Conservation (phyloP, 2,113 vertebrate genomes). For the Nannospalax galili region DNA sequence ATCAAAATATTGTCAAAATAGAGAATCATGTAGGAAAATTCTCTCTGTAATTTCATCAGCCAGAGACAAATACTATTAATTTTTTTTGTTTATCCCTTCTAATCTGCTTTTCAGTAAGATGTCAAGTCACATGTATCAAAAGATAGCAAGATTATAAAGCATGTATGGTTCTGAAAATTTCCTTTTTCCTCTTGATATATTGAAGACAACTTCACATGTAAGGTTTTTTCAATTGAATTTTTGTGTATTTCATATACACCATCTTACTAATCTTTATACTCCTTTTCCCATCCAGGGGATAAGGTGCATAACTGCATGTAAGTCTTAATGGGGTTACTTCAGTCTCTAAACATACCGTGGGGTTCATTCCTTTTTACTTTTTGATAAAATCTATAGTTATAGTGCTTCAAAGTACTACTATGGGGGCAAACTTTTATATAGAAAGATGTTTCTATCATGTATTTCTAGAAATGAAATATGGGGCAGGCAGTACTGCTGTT, state of each 20-base stretch:
- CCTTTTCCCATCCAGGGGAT: too few species aligned
- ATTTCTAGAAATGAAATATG: background rate
- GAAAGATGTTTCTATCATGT: background rate
- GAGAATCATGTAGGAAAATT: constrained; percentile 17
- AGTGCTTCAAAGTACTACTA: background rate
- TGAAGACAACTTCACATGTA: background rate
- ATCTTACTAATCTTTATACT: too few species aligned
- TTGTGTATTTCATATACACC: too few species aligned
- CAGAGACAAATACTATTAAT: background rate
- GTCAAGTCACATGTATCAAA: background rate
- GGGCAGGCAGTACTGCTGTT: background rate
- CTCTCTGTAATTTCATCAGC: background rate
- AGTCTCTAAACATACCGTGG: background rate
- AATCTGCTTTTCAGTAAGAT: background rate
- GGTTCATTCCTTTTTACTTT: background rate
- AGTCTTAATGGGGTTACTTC: background rate
- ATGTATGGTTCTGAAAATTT: background rate
- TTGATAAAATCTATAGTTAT: background rate
- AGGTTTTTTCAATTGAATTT: too few species aligned
- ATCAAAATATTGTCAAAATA: constrained; percentile 41
- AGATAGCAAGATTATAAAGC: background rate
- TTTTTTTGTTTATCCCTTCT: constrained; percentile 1
- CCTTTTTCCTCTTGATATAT: background rate
- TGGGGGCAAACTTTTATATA: background rate
- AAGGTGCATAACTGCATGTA: too few species aligned